Percentiles rank a stretch among this genome's conserved stretches.
Evolutionary conservation across 2,888 invertebrate species (phyloP).

Genomic region (Chesias legatella): DNA sequence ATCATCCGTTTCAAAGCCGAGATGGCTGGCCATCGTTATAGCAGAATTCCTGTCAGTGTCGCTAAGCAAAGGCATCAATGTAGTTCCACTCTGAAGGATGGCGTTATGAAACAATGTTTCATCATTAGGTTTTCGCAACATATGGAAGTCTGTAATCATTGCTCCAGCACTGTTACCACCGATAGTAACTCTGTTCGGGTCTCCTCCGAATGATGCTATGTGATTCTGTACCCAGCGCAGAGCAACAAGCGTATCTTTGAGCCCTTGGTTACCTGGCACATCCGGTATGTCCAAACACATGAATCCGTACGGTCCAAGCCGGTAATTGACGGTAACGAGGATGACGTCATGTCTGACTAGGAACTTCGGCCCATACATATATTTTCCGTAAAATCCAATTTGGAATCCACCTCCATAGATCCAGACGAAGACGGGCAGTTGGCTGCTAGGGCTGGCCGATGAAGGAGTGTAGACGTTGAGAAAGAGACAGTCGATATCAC

Average conservation of each 20-base stretch:
- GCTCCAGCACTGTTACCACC: conserved; percentile 55
- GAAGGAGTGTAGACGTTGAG: conserved; percentile 51
- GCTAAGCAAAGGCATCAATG: conserved; percentile 26
- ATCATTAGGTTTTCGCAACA: conserved; percentile 30
- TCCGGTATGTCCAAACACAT: conserved; percentile 50
- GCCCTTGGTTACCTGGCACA: conserved; percentile 55
- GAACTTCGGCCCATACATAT: conserved; percentile 41
- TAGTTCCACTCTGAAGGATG: conserved; percentile 50
- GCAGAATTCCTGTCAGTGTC: conserved; percentile 36
- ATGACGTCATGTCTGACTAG: conserved; percentile 48
- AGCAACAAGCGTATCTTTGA: conserved; percentile 54
- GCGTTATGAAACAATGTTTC: conserved; percentile 47
- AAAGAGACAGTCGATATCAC: conserved; percentile 48
- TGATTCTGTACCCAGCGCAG: conserved; percentile 53
- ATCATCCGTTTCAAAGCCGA: conserved; percentile 40
- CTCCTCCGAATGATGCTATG: conserved; percentile 55
- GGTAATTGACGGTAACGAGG: conserved; percentile 53
- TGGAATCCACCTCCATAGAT: conserved; percentile 48
- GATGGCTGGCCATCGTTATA: conserved; percentile 38
- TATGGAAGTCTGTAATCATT: conserved; percentile 41
- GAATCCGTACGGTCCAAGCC: conserved; percentile 57
- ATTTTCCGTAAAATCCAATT: conserved; percentile 38
- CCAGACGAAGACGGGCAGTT: conserved; percentile 48
- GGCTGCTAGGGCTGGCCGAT: conserved; percentile 34
- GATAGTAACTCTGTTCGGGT: conserved; percentile 48